Evolutionary conservation across 2,113 vertebrate genomes (phyloP).

Genomic region (Serinus canaria): DNA sequence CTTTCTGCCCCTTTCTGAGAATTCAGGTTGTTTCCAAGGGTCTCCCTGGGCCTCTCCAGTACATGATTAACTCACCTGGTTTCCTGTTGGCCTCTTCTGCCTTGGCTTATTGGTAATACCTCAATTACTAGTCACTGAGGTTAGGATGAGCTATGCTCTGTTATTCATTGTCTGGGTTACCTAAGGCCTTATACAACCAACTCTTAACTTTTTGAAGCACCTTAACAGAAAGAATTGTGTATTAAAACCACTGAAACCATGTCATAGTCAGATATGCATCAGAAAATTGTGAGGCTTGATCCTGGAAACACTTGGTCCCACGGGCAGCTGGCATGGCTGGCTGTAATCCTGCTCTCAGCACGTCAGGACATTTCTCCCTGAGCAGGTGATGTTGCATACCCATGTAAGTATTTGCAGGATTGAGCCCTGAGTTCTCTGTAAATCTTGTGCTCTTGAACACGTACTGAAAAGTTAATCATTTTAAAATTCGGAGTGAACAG

Average conservation of each 20-base stretch:
- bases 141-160: background rate
- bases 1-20: conserved; percentile 17
- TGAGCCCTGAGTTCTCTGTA: background rate
- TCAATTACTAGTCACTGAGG: background rate
- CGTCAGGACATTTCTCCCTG: background rate
- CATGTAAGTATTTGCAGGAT: conserved; percentile 27
- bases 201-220: background rate
- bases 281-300: background rate
- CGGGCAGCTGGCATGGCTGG: background rate
- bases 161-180: conserved; percentile 13
- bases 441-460: background rate
- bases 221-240: background rate
- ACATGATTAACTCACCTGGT: background rate
- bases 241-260: conserved; percentile 28
- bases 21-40: conserved; percentile 10
- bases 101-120: background rate
- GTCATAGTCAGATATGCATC: background rate
- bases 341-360: background rate
- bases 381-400: background rate
- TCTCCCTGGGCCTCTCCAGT: background rate
- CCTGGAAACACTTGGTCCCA: conserved; percentile 28
- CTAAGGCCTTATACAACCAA: background rate
- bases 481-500: conserved; percentile 28
- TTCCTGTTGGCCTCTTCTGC: background rate
- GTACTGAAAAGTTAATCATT: background rate